Percentiles rank a stretch among this genome's conserved stretches.
Evolutionary conservation across 1,140 invertebrate species (phyloP).

Genomic region (Pogonomyrmex barbatus): DNA sequence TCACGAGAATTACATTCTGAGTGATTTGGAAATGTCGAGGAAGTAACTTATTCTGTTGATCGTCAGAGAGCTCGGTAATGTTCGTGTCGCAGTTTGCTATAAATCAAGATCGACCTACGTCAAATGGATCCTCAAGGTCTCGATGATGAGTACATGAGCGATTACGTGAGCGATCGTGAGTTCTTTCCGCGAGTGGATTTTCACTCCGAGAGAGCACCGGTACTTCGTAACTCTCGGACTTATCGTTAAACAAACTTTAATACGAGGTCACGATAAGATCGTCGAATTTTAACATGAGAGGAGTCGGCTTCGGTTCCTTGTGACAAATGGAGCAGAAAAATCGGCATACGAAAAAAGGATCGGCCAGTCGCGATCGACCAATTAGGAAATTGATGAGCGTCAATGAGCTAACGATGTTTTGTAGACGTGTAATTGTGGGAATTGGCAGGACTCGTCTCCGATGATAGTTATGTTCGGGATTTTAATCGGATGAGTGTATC

Average conservation of each 20-base stretch:
- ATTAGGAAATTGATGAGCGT: slow-evolving; percentile 63
- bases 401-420: slow-evolving; percentile 67
- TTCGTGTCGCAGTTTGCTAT: slow-evolving; percentile 10
- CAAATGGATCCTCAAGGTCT: slow-evolving; percentile 49
- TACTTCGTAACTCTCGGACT: not conserved
- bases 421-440: slow-evolving; percentile 75
- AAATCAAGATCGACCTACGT: slow-evolving; percentile 36
- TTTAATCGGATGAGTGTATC: slow-evolving; percentile 65
- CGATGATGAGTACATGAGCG: slow-evolving; percentile 37
- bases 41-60: not conserved
- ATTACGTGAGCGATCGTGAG: not conserved
- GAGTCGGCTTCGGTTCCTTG: not conserved
- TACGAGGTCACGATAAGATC: not conserved
- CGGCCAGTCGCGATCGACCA: not conserved
- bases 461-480: slow-evolving; percentile 29
- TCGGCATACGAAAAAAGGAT: not conserved
- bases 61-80: not conserved
- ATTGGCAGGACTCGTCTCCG: slow-evolving; percentile 73
- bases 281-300: not conserved
- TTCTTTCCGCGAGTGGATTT: slow-evolving; percentile 19
- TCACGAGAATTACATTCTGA: not conserved
- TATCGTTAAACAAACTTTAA: not conserved
- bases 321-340: slow-evolving; percentile 30
- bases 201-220: not conserved
- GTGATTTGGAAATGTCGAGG: not conserved